phyloP scores from a whole-genome alignment of 1,140 invertebrate genomes.

The Lineus longissimus region DNA sequence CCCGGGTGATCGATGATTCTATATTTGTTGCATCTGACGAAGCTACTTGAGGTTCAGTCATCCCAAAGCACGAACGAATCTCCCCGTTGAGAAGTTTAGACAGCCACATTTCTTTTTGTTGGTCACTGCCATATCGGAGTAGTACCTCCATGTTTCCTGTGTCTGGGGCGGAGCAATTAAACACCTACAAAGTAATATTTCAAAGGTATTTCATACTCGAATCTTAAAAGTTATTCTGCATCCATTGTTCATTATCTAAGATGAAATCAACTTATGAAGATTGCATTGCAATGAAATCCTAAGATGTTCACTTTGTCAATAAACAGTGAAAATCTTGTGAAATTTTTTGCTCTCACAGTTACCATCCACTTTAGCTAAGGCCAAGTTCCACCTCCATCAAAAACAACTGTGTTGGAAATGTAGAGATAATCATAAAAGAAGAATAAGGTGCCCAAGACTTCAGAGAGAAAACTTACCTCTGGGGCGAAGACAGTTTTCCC shows the following conservation, averaged over 20 bases:
- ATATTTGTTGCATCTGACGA: conserved; percentile 58
- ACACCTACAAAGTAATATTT: conserved; percentile 37
- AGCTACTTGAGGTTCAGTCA: conserved; percentile 57
- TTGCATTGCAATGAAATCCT: too few relatives aligned
- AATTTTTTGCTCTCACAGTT: too few relatives aligned
- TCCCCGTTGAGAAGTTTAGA: conserved; percentile 52
- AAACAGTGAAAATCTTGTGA: too few relatives aligned
- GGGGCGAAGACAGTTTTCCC: conserved; percentile 47
- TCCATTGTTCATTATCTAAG: too few relatives aligned
- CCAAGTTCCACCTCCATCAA: too few relatives aligned
- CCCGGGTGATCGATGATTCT: conserved; percentile 47
- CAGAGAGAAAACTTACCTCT: conserved; percentile 42
- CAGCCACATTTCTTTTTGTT: conserved; percentile 54
- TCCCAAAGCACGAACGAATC: conserved; percentile 56
- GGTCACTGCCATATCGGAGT: conserved; percentile 53
- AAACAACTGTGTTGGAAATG: too few relatives aligned
- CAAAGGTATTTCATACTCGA: neutral
- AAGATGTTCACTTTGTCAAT: too few relatives aligned
- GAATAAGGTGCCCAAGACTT: too few relatives aligned
- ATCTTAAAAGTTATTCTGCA: too few relatives aligned
- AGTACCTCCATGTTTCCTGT: conserved; percentile 59
- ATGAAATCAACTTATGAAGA: too few relatives aligned
- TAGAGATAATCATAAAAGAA: too few relatives aligned
- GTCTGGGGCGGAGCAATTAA: conserved; percentile 57
- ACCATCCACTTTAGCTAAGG: too few relatives aligned